Evolutionary conservation across 2,888 invertebrate species (phyloP).

Genomic region (Chrysotoxum bicinctum): DNA sequence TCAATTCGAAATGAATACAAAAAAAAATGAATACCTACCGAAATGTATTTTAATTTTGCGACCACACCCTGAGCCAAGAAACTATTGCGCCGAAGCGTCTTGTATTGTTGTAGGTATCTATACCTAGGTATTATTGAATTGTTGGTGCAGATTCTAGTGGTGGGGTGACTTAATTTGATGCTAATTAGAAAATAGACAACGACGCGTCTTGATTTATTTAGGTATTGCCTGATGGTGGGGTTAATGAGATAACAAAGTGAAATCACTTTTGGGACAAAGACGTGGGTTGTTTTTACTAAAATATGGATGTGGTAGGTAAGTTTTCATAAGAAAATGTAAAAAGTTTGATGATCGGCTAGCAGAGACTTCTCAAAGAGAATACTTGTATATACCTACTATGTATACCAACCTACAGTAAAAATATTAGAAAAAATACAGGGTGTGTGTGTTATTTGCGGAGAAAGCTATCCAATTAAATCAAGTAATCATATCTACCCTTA

Average conservation of each 20-base stretch:
- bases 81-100: conserved; percentile 51
- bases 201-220: background rate
- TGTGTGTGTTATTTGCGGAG: too few species aligned
- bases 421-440: too few species aligned
- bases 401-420: too few species aligned
- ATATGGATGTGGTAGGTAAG: background rate
- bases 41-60: conserved; percentile 33
- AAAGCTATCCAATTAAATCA: too few species aligned
- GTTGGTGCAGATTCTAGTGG: background rate
- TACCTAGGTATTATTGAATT: background rate
- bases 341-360: too few species aligned
- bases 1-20: conserved; percentile 5
- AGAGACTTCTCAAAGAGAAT: too few species aligned
- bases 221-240: background rate
- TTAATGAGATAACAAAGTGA: background rate
- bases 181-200: conserved; percentile 2
- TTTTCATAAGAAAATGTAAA: background rate
- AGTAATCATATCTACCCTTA: too few species aligned
- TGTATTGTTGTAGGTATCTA: background rate
- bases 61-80: conserved; percentile 58
- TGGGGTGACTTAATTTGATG: conserved; percentile 9
- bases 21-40: background rate
- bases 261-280: background rate
- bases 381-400: too few species aligned
- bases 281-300: background rate